Base-by-base conservation (phyloP, 2,797 vertebrate species). In the Characodon lateralis region DNA sequence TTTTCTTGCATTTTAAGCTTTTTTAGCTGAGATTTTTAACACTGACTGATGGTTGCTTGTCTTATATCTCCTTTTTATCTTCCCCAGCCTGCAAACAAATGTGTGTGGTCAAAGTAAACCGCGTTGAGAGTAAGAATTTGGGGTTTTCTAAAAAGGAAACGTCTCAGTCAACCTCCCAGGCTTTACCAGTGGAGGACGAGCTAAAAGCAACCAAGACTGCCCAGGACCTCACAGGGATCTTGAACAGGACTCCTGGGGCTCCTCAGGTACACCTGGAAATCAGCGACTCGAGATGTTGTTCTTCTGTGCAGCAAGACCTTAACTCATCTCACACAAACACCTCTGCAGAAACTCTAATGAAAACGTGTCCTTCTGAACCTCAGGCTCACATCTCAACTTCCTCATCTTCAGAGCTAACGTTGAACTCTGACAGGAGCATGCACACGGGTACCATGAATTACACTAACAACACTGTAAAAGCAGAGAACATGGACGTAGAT, bases 81-180 rank as follows among this genome's bases (percentile, higher is more conserved):
- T 83, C 78, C 12, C 74, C 92, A 93, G 94, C 94, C 66, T 95
- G 95, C 87, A 91, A 92, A 78, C 95, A 96, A 90, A 94, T 95
- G 91, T 96, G 95, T 88, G 94, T 96, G 41, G 95, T 96, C 68
- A 96, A 95, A 80, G 95, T 96, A 65, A 96, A 95, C 79, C 89
- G 95, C 24, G 93, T 95, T 1, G 91, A 95, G 85, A 92, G 93
- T 72, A 88, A 94, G 79, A 77, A 78, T 76, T 78, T 95, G 82
- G 85, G 74, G 39, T 78, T 90, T 76, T 85, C 93, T 43, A 89
- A 48, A 35, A 88, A 76, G 71, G 88, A 90, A 20, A 39, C 74
- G 13, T 82, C 81, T 53, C 73, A 46, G 51, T 63, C 83, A 69
- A 75, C 41, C 61, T 71, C 80, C 39, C 5, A 89, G 70, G n/a